Percentiles rank a stretch among this genome's conserved stretches.
Conservation (phyloP, 2,888 invertebrate species). For the Galerucella calmariensis region DNA sequence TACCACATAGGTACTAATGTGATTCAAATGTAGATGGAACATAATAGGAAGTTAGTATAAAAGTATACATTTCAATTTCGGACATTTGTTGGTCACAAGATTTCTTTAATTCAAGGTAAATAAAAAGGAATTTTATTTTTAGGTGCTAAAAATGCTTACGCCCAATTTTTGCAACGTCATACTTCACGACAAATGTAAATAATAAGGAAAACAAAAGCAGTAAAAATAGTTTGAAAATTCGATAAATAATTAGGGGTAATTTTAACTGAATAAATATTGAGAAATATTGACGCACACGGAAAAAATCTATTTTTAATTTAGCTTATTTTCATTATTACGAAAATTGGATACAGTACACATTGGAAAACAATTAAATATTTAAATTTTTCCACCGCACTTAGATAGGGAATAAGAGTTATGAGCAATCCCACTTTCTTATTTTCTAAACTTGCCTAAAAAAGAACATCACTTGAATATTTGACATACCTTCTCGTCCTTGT, state of each 20-base stretch:
- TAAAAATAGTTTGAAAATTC: neutral
- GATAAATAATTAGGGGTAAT: neutral
- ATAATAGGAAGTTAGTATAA: neutral
- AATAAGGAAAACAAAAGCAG: constrained; percentile 28
- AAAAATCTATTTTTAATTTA: neutral
- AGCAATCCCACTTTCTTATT: constrained; percentile 20
- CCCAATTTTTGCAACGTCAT: constrained; percentile 34
- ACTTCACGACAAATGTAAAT: constrained; percentile 20
- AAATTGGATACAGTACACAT: neutral
- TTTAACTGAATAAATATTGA: neutral
- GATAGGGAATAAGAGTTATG: constrained; percentile 11
- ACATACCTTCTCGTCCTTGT: constrained; percentile 55
- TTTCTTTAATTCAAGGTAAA: constrained; percentile 5
- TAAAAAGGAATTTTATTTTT: constrained; percentile 20
- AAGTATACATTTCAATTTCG: neutral
- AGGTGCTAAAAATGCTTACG: constrained; percentile 25
- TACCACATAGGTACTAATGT: neutral
- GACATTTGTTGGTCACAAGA: constrained; percentile 5
- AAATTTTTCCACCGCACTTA: constrained; percentile 2
- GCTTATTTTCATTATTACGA: neutral
- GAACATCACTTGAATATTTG: constrained; percentile 19
- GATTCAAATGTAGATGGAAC: neutral
- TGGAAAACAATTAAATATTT: neutral
- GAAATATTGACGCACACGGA: neutral
- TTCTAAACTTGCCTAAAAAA: constrained; percentile 28